Percentiles rank a stretch among this genome's conserved stretches.
These are phyloP conservation scores for Cygnus olor DNA, from an alignment of 2,797 vertebrate species.

Conservation along the genomic window DNA sequence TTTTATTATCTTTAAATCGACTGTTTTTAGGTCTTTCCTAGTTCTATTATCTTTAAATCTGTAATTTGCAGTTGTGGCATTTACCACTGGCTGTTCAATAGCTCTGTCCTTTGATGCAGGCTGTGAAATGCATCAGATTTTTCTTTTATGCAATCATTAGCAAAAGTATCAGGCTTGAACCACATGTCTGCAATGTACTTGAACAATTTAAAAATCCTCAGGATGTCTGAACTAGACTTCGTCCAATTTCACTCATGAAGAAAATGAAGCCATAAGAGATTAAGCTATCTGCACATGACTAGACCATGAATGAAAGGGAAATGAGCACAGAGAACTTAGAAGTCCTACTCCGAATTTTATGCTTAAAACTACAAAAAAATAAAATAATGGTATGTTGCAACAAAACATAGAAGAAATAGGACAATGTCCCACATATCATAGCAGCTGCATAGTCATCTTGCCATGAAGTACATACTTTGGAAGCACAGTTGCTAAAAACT, in stretches of 20 bases:
- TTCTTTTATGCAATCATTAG: neutral
- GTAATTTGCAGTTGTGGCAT: neutral
- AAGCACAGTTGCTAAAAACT: neutral
- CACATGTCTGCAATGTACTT: neutral
- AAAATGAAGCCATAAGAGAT: neutral
- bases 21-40: neutral
- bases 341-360: neutral
- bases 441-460: neutral
- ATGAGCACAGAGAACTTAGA: neutral
- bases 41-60: neutral
- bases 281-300: neutral
- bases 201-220: neutral
- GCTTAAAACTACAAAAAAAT: neutral
- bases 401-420: neutral
- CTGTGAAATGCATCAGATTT: neutral
- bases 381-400: neutral
- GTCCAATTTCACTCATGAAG: neutral
- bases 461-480: neutral
- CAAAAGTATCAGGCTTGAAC: neutral
- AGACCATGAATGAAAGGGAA: neutral
- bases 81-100: neutral
- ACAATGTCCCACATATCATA: neutral
- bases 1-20: neutral
- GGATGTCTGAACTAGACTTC: neutral
- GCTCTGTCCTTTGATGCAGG: neutral